Evolutionary conservation across 2,797 vertebrate genomes (phyloP), one percentile per base, ranked within the genome.

Genomic region (Liparis tanakae): DNA sequence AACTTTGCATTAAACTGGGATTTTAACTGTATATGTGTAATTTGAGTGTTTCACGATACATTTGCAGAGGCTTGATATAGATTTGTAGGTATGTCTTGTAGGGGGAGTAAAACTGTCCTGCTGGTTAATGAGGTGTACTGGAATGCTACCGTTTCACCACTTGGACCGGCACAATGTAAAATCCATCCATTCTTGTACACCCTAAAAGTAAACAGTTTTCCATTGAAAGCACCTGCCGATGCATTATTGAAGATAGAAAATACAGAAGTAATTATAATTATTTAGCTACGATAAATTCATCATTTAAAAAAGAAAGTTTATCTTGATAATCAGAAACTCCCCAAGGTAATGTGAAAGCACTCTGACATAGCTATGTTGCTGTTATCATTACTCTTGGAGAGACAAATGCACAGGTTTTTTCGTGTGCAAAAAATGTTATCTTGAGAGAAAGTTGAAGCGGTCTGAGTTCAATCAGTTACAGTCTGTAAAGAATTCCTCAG

Each of bases 141-240:
- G 43, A 7, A 48, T 59, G 36, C 18, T n/a, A 3, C 46, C 30
- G 9, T n/a, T 13, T 30, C 53, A 43, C 7, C 48, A 57, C 50
- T 66, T 65, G 36, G 44, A 46, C 34, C 46, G 57, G n/a, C 20
- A 55, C 0, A 30, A n/a, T 36, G n/a, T 17, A 43, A 56, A 48
- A 39, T 33, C 20, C 14, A 64, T 33, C 18, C 46, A 17, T 41
- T 41, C 8, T 17, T 18, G 50, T 48, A 36, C 17, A 66, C 66
- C n/a, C 7, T 50, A 10, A 50, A 70, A 70, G 59, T 63, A 25
- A 73, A 59, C 37, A 62, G 48, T 48, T n/a, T 43, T 70, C n/a
- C 17, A 10, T 36, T 22, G 55, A 54, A 65, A 65, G 18, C 14
- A 46, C 20, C 56, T 61, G 30, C 65, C 39, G 25, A 67, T 36